Conservation (phyloP, 2,888 invertebrate genomes). For the Molanna angustata region DNA sequence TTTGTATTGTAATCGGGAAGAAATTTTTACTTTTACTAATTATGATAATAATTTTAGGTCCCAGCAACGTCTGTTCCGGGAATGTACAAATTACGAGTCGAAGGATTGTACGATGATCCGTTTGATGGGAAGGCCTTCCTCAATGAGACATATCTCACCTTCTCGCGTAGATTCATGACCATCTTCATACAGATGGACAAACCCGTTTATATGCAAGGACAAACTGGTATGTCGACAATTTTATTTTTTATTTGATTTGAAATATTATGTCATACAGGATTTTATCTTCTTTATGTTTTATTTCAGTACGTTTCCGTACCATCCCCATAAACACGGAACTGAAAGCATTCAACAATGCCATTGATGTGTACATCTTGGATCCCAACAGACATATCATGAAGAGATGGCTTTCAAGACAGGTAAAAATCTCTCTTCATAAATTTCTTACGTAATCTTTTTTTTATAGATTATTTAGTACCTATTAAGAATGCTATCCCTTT, state of each 20-base stretch:
- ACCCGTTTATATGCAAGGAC: constrained; percentile 91
- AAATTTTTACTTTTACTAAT: too few relatives aligned
- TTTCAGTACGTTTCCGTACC: constrained; percentile 77
- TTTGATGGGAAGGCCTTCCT: constrained; percentile 85
- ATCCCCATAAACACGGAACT: constrained; percentile 92
- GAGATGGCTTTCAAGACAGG: constrained; percentile 89
- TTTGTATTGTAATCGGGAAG: too few relatives aligned
- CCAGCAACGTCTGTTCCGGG: constrained; percentile 82
- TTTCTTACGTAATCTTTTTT: too few relatives aligned
- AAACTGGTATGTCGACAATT: constrained; percentile 59
- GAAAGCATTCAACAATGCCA: constrained; percentile 84
- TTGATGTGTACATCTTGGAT: constrained; percentile 90
- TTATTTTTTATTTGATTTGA: too few relatives aligned
- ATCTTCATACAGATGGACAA: constrained; percentile 95
- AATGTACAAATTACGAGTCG: constrained; percentile 78
- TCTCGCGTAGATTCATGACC: constrained; percentile 89
- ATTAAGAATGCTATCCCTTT: too few relatives aligned
- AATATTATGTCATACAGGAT: too few relatives aligned
- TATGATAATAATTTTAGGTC: too few relatives aligned
- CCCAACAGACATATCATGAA: constrained; percentile 85
- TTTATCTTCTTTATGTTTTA: neutral
- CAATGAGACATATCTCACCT: constrained; percentile 82
- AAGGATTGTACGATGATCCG: constrained; percentile 74
- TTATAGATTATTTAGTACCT: too few relatives aligned
- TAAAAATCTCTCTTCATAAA: constrained; percentile 34